These are phyloP conservation scores for Cheumatopsyche charites DNA, from an alignment of 1,140 invertebrate species.

Conservation along the genomic window DNA sequence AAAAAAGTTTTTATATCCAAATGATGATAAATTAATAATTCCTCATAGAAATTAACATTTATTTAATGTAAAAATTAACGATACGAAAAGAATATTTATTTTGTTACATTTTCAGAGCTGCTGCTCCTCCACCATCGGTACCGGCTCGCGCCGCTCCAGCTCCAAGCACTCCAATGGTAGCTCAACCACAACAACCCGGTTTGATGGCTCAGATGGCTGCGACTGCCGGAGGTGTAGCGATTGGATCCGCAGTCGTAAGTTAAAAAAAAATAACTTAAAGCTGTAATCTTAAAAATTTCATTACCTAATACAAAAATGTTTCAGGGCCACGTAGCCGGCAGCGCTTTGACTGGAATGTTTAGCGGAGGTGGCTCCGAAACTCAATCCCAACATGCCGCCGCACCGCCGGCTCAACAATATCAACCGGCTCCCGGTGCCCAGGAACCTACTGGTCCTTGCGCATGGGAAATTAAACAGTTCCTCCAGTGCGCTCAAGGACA, in stretches of 20 bases:
- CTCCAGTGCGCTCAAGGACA: constrained; percentile 86
- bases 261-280: not conserved
- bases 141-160: constrained; percentile 59
- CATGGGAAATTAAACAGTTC: constrained; percentile 91
- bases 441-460: constrained; percentile 72
- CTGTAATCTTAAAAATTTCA: not conserved
- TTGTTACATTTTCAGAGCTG: constrained; percentile 55
- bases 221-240: constrained; percentile 87
- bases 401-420: constrained; percentile 54
- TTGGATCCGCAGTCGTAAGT: constrained; percentile 81
- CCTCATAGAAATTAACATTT: too few species aligned
- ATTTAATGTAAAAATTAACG: too few species aligned
- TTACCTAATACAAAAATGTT: constrained; percentile 24
- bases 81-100: too few species aligned
- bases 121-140: constrained; percentile 57
- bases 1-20: too few species aligned
- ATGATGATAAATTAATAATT: too few species aligned
- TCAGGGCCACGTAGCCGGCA: constrained; percentile 83
- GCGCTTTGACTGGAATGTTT: constrained; percentile 83
- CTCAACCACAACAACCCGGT: constrained; percentile 68
- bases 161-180: constrained; percentile 58
- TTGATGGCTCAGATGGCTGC: constrained; percentile 88
- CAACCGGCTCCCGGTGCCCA: constrained; percentile 55
- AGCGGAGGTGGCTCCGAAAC: constrained; percentile 72
- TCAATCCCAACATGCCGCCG: constrained; percentile 55